Percentiles rank a stretch among this genome's conserved stretches.
These are phyloP conservation scores for Hypsopygia costalis DNA, from an alignment of 2,888 invertebrate species.

Conservation along the genomic window DNA sequence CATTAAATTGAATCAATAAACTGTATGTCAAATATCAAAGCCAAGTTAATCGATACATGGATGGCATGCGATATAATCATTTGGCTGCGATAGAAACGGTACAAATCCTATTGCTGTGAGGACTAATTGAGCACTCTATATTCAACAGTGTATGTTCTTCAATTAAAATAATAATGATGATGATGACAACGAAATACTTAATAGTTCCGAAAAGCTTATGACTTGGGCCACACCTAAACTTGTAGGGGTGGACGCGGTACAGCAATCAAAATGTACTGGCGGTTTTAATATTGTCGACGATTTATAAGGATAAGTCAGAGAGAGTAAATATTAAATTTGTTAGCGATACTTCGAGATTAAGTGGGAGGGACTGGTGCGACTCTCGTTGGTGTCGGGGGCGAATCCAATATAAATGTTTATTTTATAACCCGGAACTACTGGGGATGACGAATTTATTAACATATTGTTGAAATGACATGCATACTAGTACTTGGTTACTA, in stretches of 20 bases:
- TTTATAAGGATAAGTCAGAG: conserved; percentile 78
- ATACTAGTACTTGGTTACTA: too few species aligned
- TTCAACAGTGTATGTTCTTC: too few species aligned
- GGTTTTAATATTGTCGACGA: conserved; percentile 79
- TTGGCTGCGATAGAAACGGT: too few species aligned
- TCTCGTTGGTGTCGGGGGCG: conserved; percentile 11
- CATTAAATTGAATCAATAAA: too few species aligned
- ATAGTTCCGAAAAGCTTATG: conserved; percentile 9
- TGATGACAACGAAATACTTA: too few species aligned
- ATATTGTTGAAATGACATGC: too few species aligned
- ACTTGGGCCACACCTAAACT: conserved; percentile 32
- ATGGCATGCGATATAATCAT: too few species aligned
- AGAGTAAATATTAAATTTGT: conserved; percentile 80
- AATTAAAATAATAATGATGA: too few species aligned
- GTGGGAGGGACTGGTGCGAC: conserved; percentile 50
- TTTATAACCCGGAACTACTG: conserved; percentile 18
- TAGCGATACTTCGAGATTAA: conserved; percentile 74
- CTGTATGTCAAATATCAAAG: too few species aligned
- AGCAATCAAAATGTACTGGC: conserved; percentile 73
- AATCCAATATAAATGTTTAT: conserved; percentile 12
- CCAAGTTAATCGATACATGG: too few species aligned
- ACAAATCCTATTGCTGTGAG: too few species aligned
- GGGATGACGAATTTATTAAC: conserved; percentile 10
- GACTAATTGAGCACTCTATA: too few species aligned
- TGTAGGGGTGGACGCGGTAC: conserved; percentile 55